Conservation (phyloP, 2,888 invertebrate species). For the Meiosimyza platycephala region DNA sequence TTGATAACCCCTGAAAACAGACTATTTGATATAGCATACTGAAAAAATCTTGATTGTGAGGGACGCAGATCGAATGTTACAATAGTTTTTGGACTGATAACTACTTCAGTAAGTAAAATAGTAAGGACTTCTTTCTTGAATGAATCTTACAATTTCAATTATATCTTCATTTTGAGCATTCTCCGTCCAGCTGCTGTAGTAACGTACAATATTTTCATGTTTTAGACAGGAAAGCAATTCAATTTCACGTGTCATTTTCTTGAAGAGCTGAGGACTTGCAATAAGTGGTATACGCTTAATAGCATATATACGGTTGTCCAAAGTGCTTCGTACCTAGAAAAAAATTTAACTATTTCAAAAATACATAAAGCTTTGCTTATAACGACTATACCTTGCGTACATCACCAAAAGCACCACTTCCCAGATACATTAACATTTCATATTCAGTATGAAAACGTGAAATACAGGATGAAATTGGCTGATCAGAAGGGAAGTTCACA, state of each 20-base stretch:
- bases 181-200: constrained; percentile 98
- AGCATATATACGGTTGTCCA: constrained; percentile 94
- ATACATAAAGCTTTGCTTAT: too few species aligned
- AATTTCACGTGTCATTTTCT: constrained; percentile 94
- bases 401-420: constrained; percentile 96
- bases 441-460: constrained; percentile 86
- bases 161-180: constrained; percentile 68
- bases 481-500: too few species aligned
- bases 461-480: constrained; percentile 53
- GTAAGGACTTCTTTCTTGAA: too few species aligned
- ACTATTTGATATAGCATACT: too few species aligned
- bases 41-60: too few species aligned
- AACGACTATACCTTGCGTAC: constrained; percentile 81
- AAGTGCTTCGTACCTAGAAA: constrained; percentile 84
- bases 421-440: constrained; percentile 83
- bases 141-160: constrained; percentile 67
- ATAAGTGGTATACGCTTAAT: constrained; percentile 92
- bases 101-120: too few species aligned
- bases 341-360: neutral
- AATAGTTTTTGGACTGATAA: too few species aligned
- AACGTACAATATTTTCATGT: constrained; percentile 97
- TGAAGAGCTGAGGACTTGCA: constrained; percentile 84
- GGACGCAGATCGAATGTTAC: too few species aligned
- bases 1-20: too few species aligned
- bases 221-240: constrained; percentile 92